phyloP scores from a whole-genome alignment of 2,888 invertebrate genomes.

The Ophonus ardosiacus region DNA sequence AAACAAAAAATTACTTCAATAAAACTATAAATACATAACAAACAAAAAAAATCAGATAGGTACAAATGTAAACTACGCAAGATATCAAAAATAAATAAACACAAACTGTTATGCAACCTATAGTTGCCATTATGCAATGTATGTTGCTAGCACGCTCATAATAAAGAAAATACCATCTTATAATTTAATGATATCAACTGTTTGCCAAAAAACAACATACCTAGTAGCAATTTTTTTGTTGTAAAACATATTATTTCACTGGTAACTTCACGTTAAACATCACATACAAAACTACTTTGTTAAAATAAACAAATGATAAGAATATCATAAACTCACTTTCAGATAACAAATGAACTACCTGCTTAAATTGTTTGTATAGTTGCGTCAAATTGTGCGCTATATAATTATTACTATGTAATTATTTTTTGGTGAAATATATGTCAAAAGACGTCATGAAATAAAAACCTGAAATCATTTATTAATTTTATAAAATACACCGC shows the following conservation, averaged over 20 bases:
- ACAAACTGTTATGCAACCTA: constrained; percentile 6
- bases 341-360: constrained; percentile 31
- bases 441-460: neutral
- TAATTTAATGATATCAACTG: constrained; percentile 6
- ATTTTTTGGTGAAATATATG: neutral
- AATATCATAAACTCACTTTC: constrained; percentile 21
- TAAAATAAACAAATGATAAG: constrained; percentile 30
- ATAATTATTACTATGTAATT: constrained; percentile 19
- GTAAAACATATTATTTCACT: constrained; percentile 16
- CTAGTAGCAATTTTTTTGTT: constrained; percentile 22
- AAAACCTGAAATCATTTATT: neutral
- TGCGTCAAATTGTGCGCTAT: constrained; percentile 5
- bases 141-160: neutral
- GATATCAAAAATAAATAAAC: neutral
- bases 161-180: neutral
- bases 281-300: constrained; percentile 13
- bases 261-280: constrained; percentile 18
- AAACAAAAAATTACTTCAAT: too few relatives aligned
- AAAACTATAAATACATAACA: neutral
- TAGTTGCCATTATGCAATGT: neutral
- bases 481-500: neutral
- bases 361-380: constrained; percentile 15
- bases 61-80: neutral
- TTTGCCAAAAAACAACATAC: constrained; percentile 22
- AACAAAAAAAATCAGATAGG: neutral